Base-by-base conservation (phyloP, 2,888 invertebrate genomes). In the Agriopis marginaria region DNA sequence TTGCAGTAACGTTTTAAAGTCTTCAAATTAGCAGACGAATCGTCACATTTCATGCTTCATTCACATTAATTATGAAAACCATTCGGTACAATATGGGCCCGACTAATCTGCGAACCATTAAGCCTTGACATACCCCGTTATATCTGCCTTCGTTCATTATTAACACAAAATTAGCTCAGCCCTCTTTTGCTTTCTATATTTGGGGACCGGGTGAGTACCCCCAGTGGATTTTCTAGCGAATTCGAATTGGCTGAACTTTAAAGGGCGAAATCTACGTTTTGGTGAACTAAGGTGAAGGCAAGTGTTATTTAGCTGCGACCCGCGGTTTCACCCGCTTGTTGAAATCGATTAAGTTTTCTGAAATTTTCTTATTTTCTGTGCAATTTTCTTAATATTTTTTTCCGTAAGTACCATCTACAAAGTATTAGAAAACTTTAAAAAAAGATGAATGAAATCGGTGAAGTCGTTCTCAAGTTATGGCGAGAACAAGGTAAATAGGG, bases 141-240 rank as follows among this genome's bases (percentile, higher is more conserved):
- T 40, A 61, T 56, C 55, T 55, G 54, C 12, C 56, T 56, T 64
- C 64, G 14, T 64, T 56, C 50, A 64, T 64, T 64, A 64, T 64
- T 64, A 40, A 64, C 17, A 47, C 11, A 14, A 55, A 56, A 56
- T 64, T 56, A 55, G 42, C 45, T 47, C 42, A 17, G 42, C 64
- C 64, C 55, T 45, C 47, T 47, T 62, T 8, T 53, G n/a, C 32
- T 64, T 40, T 55, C 54, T 63, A 63, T 47, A 55, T 64, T 55
- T 50, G 55, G 42, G 53, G 62, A 53, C n/a, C 44, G 51, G 62
- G 40, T 11, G 12, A 61, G 53, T 53, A 45, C 40, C n/a, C 42
- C 62, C 53, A 9, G 45, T 32, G 23, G 58, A 45, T n/a, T 44
- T 7, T 56, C 10, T 44, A 44, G 42, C 17, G 44, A 56, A 23